Conservation (phyloP, 2,888 invertebrate species). For the Sericinus montela region DNA sequence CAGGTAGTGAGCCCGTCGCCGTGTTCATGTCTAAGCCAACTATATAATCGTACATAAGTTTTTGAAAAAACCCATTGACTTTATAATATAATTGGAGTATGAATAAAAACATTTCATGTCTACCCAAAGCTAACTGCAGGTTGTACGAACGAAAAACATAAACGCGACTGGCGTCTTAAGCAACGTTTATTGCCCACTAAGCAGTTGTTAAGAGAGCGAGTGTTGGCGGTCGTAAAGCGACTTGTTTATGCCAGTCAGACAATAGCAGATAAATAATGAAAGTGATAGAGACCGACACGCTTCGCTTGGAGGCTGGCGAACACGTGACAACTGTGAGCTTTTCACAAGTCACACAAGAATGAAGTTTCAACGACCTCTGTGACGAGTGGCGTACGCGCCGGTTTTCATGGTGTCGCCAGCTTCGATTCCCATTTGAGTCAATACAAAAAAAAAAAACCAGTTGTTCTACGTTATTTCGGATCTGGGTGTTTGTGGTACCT, state of each 20-base stretch:
- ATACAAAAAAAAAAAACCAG: too few species aligned
- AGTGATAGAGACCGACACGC: conserved; percentile 48
- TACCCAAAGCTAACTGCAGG: conserved; percentile 1
- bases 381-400: too few species aligned
- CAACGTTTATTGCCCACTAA: conserved; percentile 50
- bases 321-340: conserved; percentile 22
- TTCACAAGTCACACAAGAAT: background rate
- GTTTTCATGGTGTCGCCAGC: too few species aligned
- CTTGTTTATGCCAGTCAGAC: conserved; percentile 55
- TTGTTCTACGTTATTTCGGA: too few species aligned
- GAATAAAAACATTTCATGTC: background rate
- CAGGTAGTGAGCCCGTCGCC: too few species aligned
- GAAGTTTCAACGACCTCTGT: background rate
- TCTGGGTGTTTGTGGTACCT: too few species aligned
- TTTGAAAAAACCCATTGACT: too few species aligned
- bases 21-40: too few species aligned
- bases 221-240: conserved; percentile 45
- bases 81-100: too few species aligned
- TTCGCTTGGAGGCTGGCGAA: conserved; percentile 30
- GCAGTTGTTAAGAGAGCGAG: conserved; percentile 52
- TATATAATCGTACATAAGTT: too few species aligned
- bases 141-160: conserved; percentile 44
- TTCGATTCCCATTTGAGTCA: too few species aligned
- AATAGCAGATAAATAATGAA: conserved; percentile 72
- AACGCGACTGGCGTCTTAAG: conserved; percentile 43